A percentile compares a stretch with the other conserved stretches of the same genome.
These are phyloP conservation scores for Enoplosus armatus DNA, from an alignment of 2,797 vertebrate species.

Conservation along the genomic window DNA sequence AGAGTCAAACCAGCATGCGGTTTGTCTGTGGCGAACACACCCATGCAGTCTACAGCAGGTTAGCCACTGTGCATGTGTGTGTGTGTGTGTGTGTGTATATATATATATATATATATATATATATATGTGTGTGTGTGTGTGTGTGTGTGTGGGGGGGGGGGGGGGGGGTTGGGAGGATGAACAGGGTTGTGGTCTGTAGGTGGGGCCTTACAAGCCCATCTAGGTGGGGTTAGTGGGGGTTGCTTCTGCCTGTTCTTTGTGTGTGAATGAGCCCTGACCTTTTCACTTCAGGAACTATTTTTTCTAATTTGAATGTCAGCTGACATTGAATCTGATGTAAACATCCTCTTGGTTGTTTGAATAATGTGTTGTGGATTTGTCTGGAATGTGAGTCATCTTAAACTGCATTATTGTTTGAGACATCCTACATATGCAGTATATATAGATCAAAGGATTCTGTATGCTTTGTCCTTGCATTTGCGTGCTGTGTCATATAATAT, in stretches of 20 bases:
- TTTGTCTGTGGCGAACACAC: conserved; percentile 43
- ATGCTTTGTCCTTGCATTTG: conserved; percentile 42
- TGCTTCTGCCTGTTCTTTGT: conserved; percentile 44
- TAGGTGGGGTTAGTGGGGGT: conserved; percentile 48
- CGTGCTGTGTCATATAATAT: conserved; percentile 27
- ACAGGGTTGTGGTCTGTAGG: conserved; percentile 34
- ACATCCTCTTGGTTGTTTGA: conserved; percentile 58
- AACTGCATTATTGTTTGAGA: conserved; percentile 42
- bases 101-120: conserved; percentile 13
- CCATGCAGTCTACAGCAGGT: conserved; percentile 22
- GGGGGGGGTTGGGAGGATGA: conserved; percentile 39
- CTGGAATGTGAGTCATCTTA: conserved; percentile 47
- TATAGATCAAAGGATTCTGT: conserved; percentile 48
- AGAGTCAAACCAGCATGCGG: conserved; percentile 32
- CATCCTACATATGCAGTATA: conserved; percentile 49
- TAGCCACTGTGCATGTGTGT: conserved; percentile 9
- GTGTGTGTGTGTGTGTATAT: conserved; percentile 30
- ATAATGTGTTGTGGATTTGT: conserved; percentile 27
- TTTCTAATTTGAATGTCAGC: conserved; percentile 47
- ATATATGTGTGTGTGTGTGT: conserved; percentile 25
- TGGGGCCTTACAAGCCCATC: conserved; percentile 29
- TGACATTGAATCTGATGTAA: conserved; percentile 43
- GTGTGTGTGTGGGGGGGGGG: conserved; percentile 24
- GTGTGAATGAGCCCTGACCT: conserved; percentile 57
- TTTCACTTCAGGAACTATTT: conserved; percentile 45